Evolutionary conservation across 1,140 invertebrate genomes (phyloP), one percentile per base, ranked within the genome.

Genomic region (Drosophila pruinosa): DNA sequence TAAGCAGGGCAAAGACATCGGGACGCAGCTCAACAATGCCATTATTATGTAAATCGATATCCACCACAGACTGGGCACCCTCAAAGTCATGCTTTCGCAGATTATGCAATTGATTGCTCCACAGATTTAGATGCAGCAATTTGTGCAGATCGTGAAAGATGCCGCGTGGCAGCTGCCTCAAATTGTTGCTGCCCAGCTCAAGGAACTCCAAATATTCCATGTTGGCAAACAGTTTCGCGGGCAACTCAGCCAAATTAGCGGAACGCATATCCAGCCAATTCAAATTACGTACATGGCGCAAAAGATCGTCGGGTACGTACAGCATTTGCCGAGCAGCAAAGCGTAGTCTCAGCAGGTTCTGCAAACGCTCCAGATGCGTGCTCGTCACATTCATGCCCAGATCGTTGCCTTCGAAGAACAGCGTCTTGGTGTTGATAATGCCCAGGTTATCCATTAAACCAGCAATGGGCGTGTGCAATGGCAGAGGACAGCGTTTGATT

Each of bases 1-100:
- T 91, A 17, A 95, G 79, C 43, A 93, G 91, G 1, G 91, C 89
- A 72, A 95, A 95, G 31, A 94, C 90, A 57, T 93, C 92, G 2
- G 91, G 76, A 2, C 93, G 92, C 34, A 95, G 90, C 19, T 92
- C 91, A 19, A 92, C 92, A 53, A 96, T 91, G n/a, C 92, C 91
- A 80, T 95, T 95, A 4, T 90, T 91, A 71, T 93, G 93, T 14
- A 95, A 70, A 88, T 95, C 94, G 54, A 95, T 91, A 75, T 93
- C 92, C 74, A 92, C 89, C 7, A 95, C 85, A 3, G 93, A 92
- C 15, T 92, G 78, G 4, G 94, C 91, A 14, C 93, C 93, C 24
- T 92, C 92, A 62, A 95, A 95, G 47, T 93, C 91, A 36, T 93
- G 92, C 45, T 92, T 90, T 0, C 92, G 92, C 4, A 95, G 91